These are phyloP conservation scores for Cremastobaeus sp. DNA, from an alignment of 2,888 invertebrate genomes.

Conservation along the genomic window DNA sequence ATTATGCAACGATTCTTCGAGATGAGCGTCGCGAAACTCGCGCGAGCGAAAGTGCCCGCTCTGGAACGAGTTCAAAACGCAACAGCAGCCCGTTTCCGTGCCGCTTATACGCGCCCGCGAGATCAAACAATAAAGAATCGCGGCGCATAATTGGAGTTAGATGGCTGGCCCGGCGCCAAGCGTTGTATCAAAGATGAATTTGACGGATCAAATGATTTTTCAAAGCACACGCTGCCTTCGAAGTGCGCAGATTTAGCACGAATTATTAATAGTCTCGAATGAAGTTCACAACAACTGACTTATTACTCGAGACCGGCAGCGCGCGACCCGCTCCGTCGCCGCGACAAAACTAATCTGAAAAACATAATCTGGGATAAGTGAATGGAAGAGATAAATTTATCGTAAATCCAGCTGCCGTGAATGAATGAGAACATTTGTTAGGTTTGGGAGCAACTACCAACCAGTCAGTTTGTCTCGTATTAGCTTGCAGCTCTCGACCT, in stretches of 20 bases:
- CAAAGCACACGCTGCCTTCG: not conserved
- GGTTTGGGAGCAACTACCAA: slow-evolving; percentile 75
- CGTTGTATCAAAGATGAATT: slow-evolving; percentile 20
- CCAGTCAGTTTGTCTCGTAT: slow-evolving; percentile 99
- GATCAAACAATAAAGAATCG: slow-evolving; percentile 46
- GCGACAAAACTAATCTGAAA: no score
- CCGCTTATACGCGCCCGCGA: slow-evolving; percentile 22
- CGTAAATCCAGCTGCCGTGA: no score
- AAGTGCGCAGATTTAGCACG: not conserved
- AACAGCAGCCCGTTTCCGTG: slow-evolving; percentile 28
- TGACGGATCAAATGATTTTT: slow-evolving; percentile 36
- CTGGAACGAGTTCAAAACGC: slow-evolving; percentile 54
- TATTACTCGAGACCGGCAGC: not conserved
- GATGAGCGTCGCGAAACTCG: slow-evolving; percentile 27
- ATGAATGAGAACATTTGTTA: no score
- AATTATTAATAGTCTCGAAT: slow-evolving; percentile 7
- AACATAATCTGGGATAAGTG: no score
- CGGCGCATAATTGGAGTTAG: slow-evolving; percentile 37
- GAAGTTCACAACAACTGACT: not conserved
- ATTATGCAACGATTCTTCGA: slow-evolving; percentile 32
- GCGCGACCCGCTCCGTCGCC: no score
- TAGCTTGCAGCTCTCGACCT: slow-evolving; percentile 99
- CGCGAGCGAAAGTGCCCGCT: slow-evolving; percentile 21
- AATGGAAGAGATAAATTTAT: no score
- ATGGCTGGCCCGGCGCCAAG: slow-evolving; percentile 19